Evolutionary conservation across 2,797 vertebrate species (phyloP), one percentile per base, ranked within the genome.

Genomic region (Apogon talboti): DNA sequence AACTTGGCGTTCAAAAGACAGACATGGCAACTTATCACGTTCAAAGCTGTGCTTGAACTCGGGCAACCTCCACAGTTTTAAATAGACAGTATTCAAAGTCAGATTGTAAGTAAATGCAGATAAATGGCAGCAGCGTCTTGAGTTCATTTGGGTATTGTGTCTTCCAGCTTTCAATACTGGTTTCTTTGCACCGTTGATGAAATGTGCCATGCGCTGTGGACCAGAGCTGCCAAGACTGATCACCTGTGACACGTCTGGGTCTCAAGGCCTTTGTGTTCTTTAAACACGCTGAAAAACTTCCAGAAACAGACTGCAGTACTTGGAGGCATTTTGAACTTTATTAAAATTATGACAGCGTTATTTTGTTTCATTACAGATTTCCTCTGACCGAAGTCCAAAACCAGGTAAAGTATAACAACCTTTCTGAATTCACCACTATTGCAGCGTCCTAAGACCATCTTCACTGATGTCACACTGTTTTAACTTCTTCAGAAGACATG

Each of bases 401-500:
- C 52, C 59, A 65, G 47, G 48, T 66, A 10, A 21, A 40, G 43
- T 53, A 38, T 42, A 46, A 42, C 53, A 62, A 43, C 30, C 8
- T 50, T 50, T 49, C 13, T 2, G 58, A 35, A 15, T 66, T 69
- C 46, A 57, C 40, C 52, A 58, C 51, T 46, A 28, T 28, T 42
- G 14, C 43, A 48, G 53, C 21, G 18, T 40, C 35, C 18, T 54
- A 63, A 71, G 61, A 33, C 38, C 47, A 48, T 71, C 37, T 59
- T 73, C 68, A 73, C 44, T 60, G 12, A 58, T 66, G 71, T 81
- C 66, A 57, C 58, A 78, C 67, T 84, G 55, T 69, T 74, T 76
- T 57, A 74, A 62, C 42, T 49, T 66, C 61, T 51, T 77, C 47
- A 43, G 66, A 76, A 74, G 70, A 81, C 57, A 43, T 40, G 55